phyloP scores from a whole-genome alignment of 2,888 invertebrate species.

The Lypha dubia region DNA sequence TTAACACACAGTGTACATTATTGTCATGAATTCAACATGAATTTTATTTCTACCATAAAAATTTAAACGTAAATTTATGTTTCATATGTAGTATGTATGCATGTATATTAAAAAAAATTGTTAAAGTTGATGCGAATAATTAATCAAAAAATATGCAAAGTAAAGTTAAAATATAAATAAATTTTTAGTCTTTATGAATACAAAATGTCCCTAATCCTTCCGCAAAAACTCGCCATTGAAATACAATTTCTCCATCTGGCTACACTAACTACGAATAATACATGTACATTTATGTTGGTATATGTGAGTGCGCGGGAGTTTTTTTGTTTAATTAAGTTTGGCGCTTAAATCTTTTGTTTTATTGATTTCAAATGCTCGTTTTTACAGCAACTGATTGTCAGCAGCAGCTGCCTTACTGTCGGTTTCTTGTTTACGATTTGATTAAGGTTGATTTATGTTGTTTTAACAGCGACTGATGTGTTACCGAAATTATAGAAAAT shows the following conservation, averaged over 20 bases:
- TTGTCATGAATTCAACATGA: too few species aligned
- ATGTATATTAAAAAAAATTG: too few species aligned
- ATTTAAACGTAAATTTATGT: too few species aligned
- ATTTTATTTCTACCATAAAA: too few species aligned
- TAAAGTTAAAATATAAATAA: too few species aligned
- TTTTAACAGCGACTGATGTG: constrained; percentile 22
- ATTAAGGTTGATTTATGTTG: constrained; percentile 26
- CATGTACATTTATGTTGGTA: background rate
- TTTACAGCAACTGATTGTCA: constrained; percentile 21
- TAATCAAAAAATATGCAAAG: too few species aligned
- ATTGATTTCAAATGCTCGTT: background rate
- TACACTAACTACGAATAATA: background rate
- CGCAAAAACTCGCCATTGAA: background rate
- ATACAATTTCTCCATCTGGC: background rate
- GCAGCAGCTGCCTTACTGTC: background rate
- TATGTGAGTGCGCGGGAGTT: constrained; percentile 8
- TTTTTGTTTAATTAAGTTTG: constrained; percentile 74
- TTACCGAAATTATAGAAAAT: constrained; percentile 1
- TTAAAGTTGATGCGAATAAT: too few species aligned
- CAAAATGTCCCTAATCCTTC: too few species aligned
- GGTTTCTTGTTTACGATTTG: constrained; percentile 15
- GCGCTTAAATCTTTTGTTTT: constrained; percentile 78
- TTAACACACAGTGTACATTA: too few species aligned
- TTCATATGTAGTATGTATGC: too few species aligned
- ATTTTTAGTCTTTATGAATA: too few species aligned